Conservation (phyloP, 2,113 vertebrate species). For the Salvelinus alpinus region DNA sequence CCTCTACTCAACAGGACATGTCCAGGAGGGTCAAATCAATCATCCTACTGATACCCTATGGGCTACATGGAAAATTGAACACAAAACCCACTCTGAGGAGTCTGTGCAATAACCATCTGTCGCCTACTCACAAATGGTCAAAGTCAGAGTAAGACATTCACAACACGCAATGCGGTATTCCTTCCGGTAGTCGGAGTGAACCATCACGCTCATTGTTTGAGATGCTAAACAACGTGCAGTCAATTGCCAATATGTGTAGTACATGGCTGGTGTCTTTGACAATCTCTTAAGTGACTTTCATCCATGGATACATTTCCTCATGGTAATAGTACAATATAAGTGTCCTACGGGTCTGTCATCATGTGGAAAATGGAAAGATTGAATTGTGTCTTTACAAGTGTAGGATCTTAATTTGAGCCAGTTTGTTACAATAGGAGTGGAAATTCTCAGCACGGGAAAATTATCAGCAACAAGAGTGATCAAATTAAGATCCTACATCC, state of each 20-base stretch:
- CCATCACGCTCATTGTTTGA: conserved; percentile 15
- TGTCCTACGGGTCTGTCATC: no score
- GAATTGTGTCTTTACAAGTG: no score
- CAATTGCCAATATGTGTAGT: conserved; percentile 3
- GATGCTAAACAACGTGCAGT: background rate
- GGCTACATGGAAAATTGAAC: conserved; percentile 44
- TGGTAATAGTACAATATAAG: no score
- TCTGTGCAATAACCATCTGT: conserved; percentile 29
- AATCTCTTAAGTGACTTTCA: conserved; percentile 17
- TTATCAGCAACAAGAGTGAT: no score
- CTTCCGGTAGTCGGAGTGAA: conserved; percentile 6
- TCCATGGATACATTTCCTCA: no score
- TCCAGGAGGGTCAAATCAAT: background rate
- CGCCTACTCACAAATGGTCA: conserved; percentile 11
- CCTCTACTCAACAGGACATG: background rate
- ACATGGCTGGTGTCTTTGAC: conserved; percentile 9
- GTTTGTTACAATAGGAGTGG: no score
- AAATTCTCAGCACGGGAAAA: no score
- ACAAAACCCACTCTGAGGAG: conserved; percentile 37
- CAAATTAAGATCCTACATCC: no score
- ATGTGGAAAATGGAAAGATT: no score
- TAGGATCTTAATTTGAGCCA: no score
- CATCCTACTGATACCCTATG: conserved; percentile 36
- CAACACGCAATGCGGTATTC: background rate
- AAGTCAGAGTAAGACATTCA: background rate